Evolutionary conservation across 2,797 vertebrate genomes (phyloP), one percentile per base, ranked within the genome.

Genomic region (Melanotaenia pygmaea): DNA sequence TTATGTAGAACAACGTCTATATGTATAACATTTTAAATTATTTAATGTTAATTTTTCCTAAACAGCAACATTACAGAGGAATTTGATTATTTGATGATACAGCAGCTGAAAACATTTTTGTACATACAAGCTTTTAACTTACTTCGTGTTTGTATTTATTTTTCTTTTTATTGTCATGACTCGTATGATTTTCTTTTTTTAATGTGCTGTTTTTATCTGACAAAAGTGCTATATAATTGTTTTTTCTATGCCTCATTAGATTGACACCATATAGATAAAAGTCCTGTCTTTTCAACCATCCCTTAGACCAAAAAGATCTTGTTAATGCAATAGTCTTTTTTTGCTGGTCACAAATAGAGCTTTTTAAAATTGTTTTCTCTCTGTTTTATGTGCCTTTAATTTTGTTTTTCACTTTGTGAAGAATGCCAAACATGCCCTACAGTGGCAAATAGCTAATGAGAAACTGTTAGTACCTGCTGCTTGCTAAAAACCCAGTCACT

Each of bases 311-410:
- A 63, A 47, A 67, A 54, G 70, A 70, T 80, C 76, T 76, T 59
- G 82, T 84, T 78, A 85, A 84, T 71, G 76, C 80, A 90, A 92
- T 91, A 26, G 26, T 79, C 91, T 72, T 69, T 76, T 71, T 72
- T 70, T 69, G 71, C 53, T 80, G 79, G 84, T 73, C 73, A 76
- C 77, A 72, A 71, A 50, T 40, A 74, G 60, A 63, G 53, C 37
- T 76, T 84, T 70, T 87, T 85, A 88, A 86, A 67, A 86, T 85
- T 88, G 86, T 88, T 82, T 82, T 81, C 84, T 74, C 18, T 24
- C 58, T 59, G 77, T 83, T 87, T 81, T 66, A 79, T 72, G 63
- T 35, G 64, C 56, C 80, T 88, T 87, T 87, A 75, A 87, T 87
- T 85, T 34, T 70, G 61, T 75, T 87, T 80, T 79, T 67, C 70